Evolutionary conservation across 2,113 vertebrate genomes (phyloP), one percentile per base, ranked within the genome.

Genomic region (Nansenia antarctica): DNA sequence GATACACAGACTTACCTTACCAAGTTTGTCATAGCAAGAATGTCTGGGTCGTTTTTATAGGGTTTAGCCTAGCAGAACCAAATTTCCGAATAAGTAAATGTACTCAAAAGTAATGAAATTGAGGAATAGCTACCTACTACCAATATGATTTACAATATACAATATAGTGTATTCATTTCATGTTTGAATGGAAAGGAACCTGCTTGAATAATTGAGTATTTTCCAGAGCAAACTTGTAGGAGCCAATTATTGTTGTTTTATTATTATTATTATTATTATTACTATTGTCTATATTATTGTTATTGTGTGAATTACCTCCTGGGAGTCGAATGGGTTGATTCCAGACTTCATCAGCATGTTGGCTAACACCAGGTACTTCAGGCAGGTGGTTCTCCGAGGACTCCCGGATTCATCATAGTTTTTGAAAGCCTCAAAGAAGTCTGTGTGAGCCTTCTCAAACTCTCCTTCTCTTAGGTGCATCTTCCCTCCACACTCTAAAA

Each of bases 291-390:
- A n/a, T n/a, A n/a, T n/a, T 49, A 49, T 49, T 18, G 18, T 30
- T 20, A 49, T 49, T 4, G 54, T 9, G 18, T 0, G 1, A 20
- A 15, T 55, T 92, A 98, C 98, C 95, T 99, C 98, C 91, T 99
- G 98, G 75, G 98, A 99, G 88, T 99, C 98, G 90, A 99, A 99
- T 1, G 98, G 98, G 88, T 99, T 99, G 90, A 99, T 99, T 89
- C 98, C 98, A 11, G 98, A 99, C 88, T 99, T 99, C 98, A 99
- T 99, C 52, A 99, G 92, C 98, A 99, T 99, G 90, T 99, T 99
- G 86, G 98, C 98, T 83, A 99, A 89, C 74, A 99, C 98, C 92
- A 99, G 91, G 87, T 99, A 99, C 92, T 99, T 99, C 91, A 99
- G 93, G 89, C 98, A 99, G 64, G 98, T 99, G 1, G 98, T 99